Conservation (phyloP, 2,888 invertebrate genomes). For the Lissocephala sabroskyi region DNA sequence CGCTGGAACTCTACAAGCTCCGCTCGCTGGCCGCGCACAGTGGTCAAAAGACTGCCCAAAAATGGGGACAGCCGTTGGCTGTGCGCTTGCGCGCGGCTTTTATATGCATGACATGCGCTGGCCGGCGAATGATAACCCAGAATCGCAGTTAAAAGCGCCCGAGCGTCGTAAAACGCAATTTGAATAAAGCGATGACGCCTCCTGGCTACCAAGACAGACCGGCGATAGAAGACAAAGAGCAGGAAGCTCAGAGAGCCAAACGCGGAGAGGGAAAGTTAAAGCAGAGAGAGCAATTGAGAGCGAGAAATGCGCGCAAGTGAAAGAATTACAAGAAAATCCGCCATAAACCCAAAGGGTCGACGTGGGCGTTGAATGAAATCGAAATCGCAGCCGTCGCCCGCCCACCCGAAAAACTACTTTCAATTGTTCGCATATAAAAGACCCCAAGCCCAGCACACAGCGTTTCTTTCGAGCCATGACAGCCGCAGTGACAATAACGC, state of each 20-base stretch:
- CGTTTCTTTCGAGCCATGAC: background rate
- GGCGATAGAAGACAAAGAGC: constrained; percentile 5
- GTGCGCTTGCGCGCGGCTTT: too few relatives aligned
- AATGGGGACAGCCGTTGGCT: too few relatives aligned
- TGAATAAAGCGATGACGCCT: constrained; percentile 25
- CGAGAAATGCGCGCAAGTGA: too few relatives aligned
- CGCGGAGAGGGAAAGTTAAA: too few relatives aligned
- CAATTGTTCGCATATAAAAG: background rate
- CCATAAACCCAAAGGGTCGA: too few relatives aligned
- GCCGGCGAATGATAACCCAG: constrained; percentile 55
- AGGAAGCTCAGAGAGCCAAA: constrained; percentile 10
- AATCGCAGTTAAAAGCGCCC: constrained; percentile 54
- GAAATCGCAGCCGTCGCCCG: background rate
- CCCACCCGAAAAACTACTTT: background rate
- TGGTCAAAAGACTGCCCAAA: too few relatives aligned
- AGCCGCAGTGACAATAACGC: too few relatives aligned
- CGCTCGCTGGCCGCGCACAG: too few relatives aligned
- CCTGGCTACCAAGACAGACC: background rate
- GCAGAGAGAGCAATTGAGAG: too few relatives aligned
- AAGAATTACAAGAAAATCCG: too few relatives aligned
- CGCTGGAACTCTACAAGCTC: background rate
- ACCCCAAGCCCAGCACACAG: background rate
- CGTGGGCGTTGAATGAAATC: constrained; percentile 1
- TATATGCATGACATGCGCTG: constrained; percentile 42
- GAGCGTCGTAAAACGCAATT: constrained; percentile 39